Evolutionary conservation across 2,113 vertebrate species (phyloP), one percentile per base, ranked within the genome.

Genomic region (Oryzias melastigma): DNA sequence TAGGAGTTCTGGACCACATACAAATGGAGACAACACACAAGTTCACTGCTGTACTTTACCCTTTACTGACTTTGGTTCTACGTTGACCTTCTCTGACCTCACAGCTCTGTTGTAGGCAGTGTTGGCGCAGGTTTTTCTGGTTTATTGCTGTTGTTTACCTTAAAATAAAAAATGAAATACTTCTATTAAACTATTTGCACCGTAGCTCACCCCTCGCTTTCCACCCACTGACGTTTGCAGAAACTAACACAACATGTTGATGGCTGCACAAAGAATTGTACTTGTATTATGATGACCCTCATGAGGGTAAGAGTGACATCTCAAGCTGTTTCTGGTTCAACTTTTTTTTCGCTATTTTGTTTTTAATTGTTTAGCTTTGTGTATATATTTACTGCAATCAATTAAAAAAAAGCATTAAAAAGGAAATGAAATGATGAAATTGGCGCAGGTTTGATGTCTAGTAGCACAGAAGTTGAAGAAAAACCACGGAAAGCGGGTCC

Each of bases 341-440:
- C 13, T 49, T 7, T 53, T 18, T 35, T 7, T 52, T 45, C 10
- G 24, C n/a, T 17, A 3, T 22, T 63, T 52, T 58, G 17, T 74
- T 66, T 50, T 58, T 7, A 19, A 12, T 48, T 16, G 35, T 62
- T 53, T 10, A 52, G 20, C 4, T 46, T 25, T 35, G 65, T 43
- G 49, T 20, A 58, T 13, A 50, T 16, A 25, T 17, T 50, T 8
- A 46, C 27, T 58, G 61, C 19, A 57, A 67, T 49, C 6, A 42
- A 43, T 69, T 82, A 87, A 70, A 87, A 85, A 52, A 73, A 89
- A 85, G 81, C 83, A 87, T 78, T 89, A 74, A 87, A 52, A 40
- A 52, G 52, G 44, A 55, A 50, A 80, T 83, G 53, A 85, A 75
- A 62, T 63, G 57, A 51, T 70, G n/a, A 49, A 56, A 51, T 22